phyloP scores from a whole-genome alignment of 2,888 invertebrate genomes.

The Thereva unica region DNA sequence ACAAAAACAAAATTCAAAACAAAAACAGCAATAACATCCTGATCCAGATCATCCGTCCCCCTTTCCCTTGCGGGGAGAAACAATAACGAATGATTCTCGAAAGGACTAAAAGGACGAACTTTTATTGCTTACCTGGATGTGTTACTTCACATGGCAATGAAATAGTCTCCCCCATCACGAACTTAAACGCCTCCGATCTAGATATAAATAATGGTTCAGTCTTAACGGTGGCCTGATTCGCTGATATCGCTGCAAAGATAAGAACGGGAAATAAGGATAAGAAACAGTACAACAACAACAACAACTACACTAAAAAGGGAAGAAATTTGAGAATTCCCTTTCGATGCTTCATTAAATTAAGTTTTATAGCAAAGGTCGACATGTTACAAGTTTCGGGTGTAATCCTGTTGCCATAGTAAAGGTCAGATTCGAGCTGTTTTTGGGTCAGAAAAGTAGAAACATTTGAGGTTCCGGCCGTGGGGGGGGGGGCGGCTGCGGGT shows the following conservation, averaged over 20 bases:
- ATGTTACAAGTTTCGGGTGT: not conserved
- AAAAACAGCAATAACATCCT: too few species aligned
- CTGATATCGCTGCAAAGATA: conserved; percentile 38
- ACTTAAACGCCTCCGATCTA: conserved; percentile 59
- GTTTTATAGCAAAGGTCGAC: conserved; percentile 3
- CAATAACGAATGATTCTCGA: not conserved
- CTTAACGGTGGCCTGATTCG: conserved; percentile 41
- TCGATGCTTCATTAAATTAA: conserved; percentile 16
- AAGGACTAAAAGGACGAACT: conserved; percentile 21
- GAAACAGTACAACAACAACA: conserved; percentile 6
- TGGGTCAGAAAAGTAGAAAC: not conserved
- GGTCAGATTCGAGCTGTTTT: conserved; percentile 12
- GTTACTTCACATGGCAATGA: conserved; percentile 64
- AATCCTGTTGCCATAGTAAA: not conserved
- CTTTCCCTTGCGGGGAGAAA: too few species aligned
- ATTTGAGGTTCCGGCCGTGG: too few species aligned
- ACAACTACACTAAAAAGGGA: not conserved
- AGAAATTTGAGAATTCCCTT: conserved; percentile 5
- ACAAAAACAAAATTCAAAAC: too few species aligned
- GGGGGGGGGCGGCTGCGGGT: too few species aligned
- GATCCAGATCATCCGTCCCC: too few species aligned
- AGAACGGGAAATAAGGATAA: conserved; percentile 1
- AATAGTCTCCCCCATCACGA: conserved; percentile 62
- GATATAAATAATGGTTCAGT: conserved; percentile 44
- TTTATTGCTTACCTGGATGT: conserved; percentile 59